phyloP scores from a whole-genome alignment of 1,140 invertebrate species.

The Drosophila pandora region DNA sequence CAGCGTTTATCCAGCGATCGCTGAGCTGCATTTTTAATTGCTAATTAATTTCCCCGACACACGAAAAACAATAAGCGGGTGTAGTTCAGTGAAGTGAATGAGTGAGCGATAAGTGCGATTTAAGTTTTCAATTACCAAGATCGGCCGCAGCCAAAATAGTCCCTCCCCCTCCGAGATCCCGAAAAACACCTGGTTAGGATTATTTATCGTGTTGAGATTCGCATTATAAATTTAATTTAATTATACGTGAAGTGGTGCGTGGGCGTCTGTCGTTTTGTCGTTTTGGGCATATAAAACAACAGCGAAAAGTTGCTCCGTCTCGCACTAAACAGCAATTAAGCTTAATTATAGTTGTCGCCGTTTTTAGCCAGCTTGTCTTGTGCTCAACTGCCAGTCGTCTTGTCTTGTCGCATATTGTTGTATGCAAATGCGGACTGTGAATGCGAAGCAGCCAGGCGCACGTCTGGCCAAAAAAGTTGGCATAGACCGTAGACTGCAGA shows the following conservation, averaged over 20 bases:
- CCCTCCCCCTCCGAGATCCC: constrained; percentile 6
- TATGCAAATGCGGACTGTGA: constrained; percentile 59
- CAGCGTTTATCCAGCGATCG: constrained; percentile 28
- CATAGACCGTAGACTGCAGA: constrained; percentile 10
- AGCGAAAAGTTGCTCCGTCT: constrained; percentile 44
- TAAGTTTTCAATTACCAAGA: constrained; percentile 45
- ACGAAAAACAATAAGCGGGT: constrained; percentile 60
- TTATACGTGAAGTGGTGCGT: constrained; percentile 53
- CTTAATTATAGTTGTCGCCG: constrained; percentile 82
- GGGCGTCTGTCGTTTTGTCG: constrained; percentile 38
- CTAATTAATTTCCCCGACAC: constrained; percentile 75
- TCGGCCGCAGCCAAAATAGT: constrained; percentile 2
- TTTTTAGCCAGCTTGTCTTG: constrained; percentile 75
- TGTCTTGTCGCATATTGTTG: constrained; percentile 64
- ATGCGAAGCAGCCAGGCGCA: constrained; percentile 40
- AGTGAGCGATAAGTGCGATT: constrained; percentile 51
- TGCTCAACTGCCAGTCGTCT: constrained; percentile 56
- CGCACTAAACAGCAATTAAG: constrained; percentile 82
- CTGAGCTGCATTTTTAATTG: constrained; percentile 76
- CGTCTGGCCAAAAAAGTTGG: constrained; percentile 45
- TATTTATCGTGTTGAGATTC: constrained; percentile 57
- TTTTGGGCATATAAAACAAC: constrained; percentile 23
- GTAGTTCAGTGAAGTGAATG: constrained; percentile 6
- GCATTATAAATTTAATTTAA: constrained; percentile 73
- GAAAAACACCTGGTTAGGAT: constrained; percentile 60